A percentile compares a stretch with the other conserved stretches of the same genome.
Evolutionary conservation across 2,888 invertebrate genomes (phyloP).

Genomic region (Nematopogon swammerdamellus): DNA sequence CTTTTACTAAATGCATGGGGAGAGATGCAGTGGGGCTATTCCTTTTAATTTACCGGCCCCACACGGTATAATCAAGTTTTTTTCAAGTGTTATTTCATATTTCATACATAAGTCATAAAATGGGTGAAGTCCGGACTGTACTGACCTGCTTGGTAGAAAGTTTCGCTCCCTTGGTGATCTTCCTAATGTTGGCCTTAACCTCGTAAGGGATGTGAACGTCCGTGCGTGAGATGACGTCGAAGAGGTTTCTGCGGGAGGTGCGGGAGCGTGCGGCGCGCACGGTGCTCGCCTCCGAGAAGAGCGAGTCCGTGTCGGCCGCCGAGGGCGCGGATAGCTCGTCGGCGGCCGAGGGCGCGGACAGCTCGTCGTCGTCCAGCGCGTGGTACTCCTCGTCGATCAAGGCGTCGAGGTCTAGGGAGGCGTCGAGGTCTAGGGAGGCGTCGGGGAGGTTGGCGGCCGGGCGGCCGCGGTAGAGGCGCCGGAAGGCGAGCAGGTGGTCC

Average conservation of each 20-base stretch:
- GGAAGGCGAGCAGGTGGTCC: constrained; percentile 50
- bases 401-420: constrained; percentile 36
- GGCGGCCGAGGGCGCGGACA: constrained; percentile 21
- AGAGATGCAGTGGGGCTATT: too few species aligned
- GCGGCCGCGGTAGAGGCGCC: constrained; percentile 43
- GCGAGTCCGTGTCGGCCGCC: constrained; percentile 40
- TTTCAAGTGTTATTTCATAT: too few species aligned
- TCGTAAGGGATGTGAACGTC: constrained; percentile 38
- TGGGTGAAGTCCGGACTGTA: too few species aligned
- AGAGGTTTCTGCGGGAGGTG: constrained; percentile 37
- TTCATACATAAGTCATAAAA: too few species aligned
- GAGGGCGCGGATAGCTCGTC: constrained; percentile 28
- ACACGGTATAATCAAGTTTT: too few species aligned
- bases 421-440: constrained; percentile 32
- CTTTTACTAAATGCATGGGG: too few species aligned
- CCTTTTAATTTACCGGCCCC: too few species aligned
- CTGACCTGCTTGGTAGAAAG: constrained; percentile 45
- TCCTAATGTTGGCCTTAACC: constrained; percentile 39
- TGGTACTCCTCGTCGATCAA: constrained; percentile 48
- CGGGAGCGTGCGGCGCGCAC: constrained; percentile 35
- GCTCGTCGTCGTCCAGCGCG: constrained; percentile 40
- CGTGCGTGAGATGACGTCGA: constrained; percentile 40
- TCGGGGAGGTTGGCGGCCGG: constrained; percentile 27
- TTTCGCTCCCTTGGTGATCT: constrained; percentile 45
- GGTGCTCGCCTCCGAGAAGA: constrained; percentile 37